Percentiles rank a stretch among this genome's conserved stretches.
Evolutionary conservation across 1,140 invertebrate species (phyloP).

Genomic region (Pogonomyrmex californicus): DNA sequence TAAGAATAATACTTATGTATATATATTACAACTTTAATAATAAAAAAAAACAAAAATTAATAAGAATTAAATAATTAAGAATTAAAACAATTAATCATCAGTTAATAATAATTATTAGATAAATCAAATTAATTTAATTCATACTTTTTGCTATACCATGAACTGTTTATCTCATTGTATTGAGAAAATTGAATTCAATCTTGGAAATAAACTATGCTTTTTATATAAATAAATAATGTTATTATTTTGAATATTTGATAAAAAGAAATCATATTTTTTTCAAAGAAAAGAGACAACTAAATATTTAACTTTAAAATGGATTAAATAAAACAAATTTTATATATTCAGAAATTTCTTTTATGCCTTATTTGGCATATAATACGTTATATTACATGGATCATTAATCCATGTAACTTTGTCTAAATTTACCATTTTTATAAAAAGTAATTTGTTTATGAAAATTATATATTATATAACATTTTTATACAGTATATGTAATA

Average conservation of each 20-base stretch:
- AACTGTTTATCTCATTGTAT: not conserved
- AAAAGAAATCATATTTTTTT: not conserved
- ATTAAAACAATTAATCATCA: not conserved
- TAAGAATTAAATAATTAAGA: not conserved
- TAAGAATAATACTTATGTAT: not conserved
- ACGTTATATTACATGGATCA: not conserved
- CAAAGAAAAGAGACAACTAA: not conserved
- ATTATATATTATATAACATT: not conserved
- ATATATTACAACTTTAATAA: not conserved
- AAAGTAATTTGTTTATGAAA: not conserved
- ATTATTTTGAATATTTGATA: conserved; percentile 1
- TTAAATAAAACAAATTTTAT: not conserved
- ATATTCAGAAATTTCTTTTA: not conserved
- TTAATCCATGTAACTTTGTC: not conserved
- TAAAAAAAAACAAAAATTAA: not conserved
- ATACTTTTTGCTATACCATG: not conserved
- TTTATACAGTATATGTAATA: not conserved
- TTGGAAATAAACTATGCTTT: not conserved
- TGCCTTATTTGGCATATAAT: not conserved
- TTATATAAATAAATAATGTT: not conserved
- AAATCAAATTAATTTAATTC: not conserved
- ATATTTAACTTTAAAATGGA: not conserved
- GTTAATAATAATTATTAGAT: conserved; percentile 7
- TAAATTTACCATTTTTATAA: not conserved
- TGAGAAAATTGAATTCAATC: not conserved